Evolutionary conservation across 2,888 invertebrate species (phyloP), one percentile per base, ranked within the genome.

Genomic region (Orthonychiurus folsomi): DNA sequence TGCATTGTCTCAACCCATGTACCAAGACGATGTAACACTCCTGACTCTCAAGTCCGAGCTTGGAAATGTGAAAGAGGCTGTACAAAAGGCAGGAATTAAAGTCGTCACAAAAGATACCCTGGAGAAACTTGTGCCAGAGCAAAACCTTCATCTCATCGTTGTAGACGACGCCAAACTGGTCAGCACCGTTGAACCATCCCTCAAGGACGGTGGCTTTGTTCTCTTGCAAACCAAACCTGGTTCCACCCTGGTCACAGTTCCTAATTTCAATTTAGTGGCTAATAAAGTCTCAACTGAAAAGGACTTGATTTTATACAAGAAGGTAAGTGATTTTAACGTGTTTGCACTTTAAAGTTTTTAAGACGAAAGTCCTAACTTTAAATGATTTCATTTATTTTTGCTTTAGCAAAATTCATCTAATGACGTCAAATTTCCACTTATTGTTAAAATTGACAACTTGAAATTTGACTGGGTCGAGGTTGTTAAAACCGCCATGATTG

Each of bases 391-490:
- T n/a, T n/a, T n/a, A n/a, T n/a, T n/a, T n/a, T n/a, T n/a, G n/a
- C n/a, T n/a, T n/a, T n/a, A n/a, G n/a, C n/a, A n/a, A n/a, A n/a
- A n/a, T n/a, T n/a, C n/a, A n/a, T n/a, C n/a, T n/a, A n/a, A n/a
- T n/a, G n/a, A n/a, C n/a, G n/a, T 50, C 3, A n/a, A 63, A n/a
- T 2, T 12, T 2, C 54, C 57, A 1, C 21, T 80, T n/a, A 79
- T 88, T 0, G 78, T 92, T 1, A 81, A 84, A 67, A 79, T 88
- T 25, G 84, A 84, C 0, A 88, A 88, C 74, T 83, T 82, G 63
- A 81, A 82, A 74, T 91, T 85, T 78, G 77, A 77, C 1, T 95
- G 94, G 94, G 84, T 95, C 56, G 88, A 89, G 56, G 78, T 15
- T 9, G n/a, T 95, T 48, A 93, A 93, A 76, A 81, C 81, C 1